Evolutionary conservation across 2,113 vertebrate species (phyloP).

Genomic region (Miniopterus natalensis): DNA sequence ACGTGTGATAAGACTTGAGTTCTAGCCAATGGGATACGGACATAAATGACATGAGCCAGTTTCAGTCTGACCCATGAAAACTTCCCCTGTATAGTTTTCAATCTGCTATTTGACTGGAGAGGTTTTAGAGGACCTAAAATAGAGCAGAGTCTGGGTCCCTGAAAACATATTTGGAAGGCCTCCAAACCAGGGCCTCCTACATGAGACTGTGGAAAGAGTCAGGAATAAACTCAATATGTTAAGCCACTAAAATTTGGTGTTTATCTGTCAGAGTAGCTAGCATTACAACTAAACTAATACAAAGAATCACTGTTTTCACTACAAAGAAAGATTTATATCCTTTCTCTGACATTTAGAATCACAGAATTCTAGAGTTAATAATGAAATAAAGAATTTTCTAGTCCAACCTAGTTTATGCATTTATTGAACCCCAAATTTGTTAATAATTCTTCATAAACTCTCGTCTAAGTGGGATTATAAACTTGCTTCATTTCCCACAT

Average conservation of each 20-base stretch:
- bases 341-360: not conserved
- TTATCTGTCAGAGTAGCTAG: not conserved
- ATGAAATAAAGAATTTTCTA: not conserved
- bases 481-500: not conserved
- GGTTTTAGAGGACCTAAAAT: not conserved
- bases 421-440: not conserved
- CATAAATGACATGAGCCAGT: not conserved
- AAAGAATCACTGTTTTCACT: not conserved
- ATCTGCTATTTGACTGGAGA: not conserved
- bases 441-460: not conserved
- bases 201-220: not conserved
- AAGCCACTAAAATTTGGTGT: not conserved
- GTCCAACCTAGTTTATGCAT: not conserved
- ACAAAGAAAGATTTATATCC: not conserved
- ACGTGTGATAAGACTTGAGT: not conserved
- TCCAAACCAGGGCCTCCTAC: not conserved
- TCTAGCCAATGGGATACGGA: not conserved
- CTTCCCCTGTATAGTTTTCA: not conserved
- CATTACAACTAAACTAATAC: not conserved
- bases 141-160: not conserved
- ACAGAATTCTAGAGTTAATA: not conserved
- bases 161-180: not conserved
- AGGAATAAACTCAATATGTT: not conserved
- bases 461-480: not conserved
- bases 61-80: not conserved